phyloP scores from a whole-genome alignment of 1,140 invertebrate species.

The Apocrypta bakeri region DNA sequence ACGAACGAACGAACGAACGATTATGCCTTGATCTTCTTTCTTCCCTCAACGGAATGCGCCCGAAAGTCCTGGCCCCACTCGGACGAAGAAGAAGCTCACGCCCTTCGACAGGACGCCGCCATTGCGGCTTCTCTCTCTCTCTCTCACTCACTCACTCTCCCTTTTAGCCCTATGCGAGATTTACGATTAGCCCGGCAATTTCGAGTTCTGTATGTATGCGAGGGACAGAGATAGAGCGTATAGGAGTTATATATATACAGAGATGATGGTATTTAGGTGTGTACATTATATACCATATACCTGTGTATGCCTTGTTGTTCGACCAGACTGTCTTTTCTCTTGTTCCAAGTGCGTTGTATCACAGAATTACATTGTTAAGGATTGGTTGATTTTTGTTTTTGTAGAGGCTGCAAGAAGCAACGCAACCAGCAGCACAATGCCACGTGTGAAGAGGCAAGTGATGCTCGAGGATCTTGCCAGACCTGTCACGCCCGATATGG shows the following conservation, averaged over 20 bases:
- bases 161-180: conserved; percentile 47
- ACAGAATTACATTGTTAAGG: conserved; percentile 6
- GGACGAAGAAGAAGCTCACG: conserved; percentile 37
- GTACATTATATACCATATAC: too few relatives aligned
- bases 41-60: conserved; percentile 42
- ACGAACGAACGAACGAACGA: conserved; percentile 34
- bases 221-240: not conserved
- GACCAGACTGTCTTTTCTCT: too few relatives aligned
- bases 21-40: conserved; percentile 46
- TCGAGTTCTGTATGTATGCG: not conserved
- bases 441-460: conserved; percentile 72
- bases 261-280: too few relatives aligned
- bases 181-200: conserved; percentile 50
- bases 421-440: conserved; percentile 66
- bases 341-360: too few relatives aligned
- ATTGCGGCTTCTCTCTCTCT: conserved; percentile 40
- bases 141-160: conserved; percentile 45
- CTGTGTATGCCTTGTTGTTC: too few relatives aligned
- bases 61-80: conserved; percentile 43
- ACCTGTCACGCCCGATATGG: conserved; percentile 73
- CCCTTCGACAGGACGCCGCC: conserved; percentile 49
- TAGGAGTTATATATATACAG: too few relatives aligned
- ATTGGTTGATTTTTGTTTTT: conserved; percentile 42
- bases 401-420: conserved; percentile 54
- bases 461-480: conserved; percentile 72